phyloP scores from a whole-genome alignment of 92 coral and sea anemone species.

The Porites lobata region DNA sequence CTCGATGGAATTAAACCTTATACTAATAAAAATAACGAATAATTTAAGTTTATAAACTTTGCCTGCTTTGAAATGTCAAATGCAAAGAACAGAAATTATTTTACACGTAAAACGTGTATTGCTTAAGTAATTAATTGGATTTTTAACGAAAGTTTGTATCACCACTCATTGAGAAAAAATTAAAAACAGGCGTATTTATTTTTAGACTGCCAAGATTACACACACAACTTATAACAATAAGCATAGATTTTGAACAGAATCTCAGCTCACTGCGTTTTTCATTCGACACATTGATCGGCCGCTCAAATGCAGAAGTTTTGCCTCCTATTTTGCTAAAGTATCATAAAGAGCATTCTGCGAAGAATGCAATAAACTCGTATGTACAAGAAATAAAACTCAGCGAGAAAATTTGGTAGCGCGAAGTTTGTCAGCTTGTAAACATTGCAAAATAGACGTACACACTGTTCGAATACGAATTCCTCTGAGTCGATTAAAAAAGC shows the following conservation, averaged over 20 bases:
- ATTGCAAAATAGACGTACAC: conserved; percentile 3
- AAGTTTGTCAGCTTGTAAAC: conserved; percentile 55
- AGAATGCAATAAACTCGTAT: conserved; percentile 55
- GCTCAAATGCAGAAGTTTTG: conserved; percentile 44
- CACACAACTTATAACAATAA: conserved; percentile 8
- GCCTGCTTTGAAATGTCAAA: conserved; percentile 39
- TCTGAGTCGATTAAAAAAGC: too few species aligned
- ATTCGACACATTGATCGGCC: conserved; percentile 47
- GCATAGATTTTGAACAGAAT: conserved; percentile 57
- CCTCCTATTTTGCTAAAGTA: not conserved
- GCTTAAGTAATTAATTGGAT: too few species aligned
- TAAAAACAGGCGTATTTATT: too few species aligned
- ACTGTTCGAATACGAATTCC: conserved; percentile 22
- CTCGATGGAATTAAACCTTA: conserved; percentile 3
- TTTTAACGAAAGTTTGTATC: too few species aligned
- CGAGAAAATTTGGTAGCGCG: conserved; percentile 56
- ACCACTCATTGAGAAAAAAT: too few species aligned
- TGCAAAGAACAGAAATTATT: too few species aligned
- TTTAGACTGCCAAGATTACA: too few species aligned
- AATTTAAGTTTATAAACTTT: conserved; percentile 29
- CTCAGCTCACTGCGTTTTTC: conserved; percentile 55
- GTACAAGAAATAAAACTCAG: conserved; percentile 60
- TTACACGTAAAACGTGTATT: too few species aligned
- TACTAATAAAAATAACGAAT: conserved; percentile 20
- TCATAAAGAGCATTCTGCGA: conserved; percentile 43